Base-by-base conservation (phyloP, 64 coral and sea anemone species). In the Stichodactyla mertensii region DNA sequence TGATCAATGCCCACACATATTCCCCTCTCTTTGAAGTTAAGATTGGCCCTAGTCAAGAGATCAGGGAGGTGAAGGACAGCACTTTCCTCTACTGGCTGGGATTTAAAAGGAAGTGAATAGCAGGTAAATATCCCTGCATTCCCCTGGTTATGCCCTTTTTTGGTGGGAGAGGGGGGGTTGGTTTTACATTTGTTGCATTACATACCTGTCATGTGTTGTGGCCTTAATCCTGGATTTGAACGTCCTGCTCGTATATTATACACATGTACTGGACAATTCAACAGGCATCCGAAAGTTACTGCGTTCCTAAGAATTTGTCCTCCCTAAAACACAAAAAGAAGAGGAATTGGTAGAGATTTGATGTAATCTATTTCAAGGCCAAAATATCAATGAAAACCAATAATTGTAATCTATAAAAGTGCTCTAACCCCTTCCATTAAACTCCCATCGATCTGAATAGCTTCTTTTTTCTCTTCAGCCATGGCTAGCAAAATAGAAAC, bases 261-360 rank as follows among this genome's bases (percentile, higher is more conserved):
- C 16, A 92, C 79, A 77, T 78, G 61, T 36, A 92, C 71, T 59
- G 80, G 20, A 78, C 79, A 55, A 85, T 88, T 88, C 54, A 92
- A 79, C 54, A 92, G 45, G 62, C 91, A 92, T 54, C 79, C 82
- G 22, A 92, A 88, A 26, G 86, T 92, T 15, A 92, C 86, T 84
- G 91, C 61, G 87, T 92, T 92, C 54, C 91, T 77, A 14, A 92
- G 81, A 22, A 92, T 92, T 66, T 92, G 91, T 51, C 91, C 91
- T 55, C 91, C 91, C 91, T 92, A 26, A 19, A 58, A 66, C 51
- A 2, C 7, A 16, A 19, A 36, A 51, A 16, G 51, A 66, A 23
- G 82, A 26, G 0, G 22, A 60, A 7, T 13, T 45, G 36, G 36
- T 77, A 56, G 52, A 18, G 26, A 51, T 55, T 23, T 87, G 52